These are phyloP conservation scores for Sarcophaga caerulescens DNA, from an alignment of 2,888 invertebrate genomes.

Conservation along the genomic window DNA sequence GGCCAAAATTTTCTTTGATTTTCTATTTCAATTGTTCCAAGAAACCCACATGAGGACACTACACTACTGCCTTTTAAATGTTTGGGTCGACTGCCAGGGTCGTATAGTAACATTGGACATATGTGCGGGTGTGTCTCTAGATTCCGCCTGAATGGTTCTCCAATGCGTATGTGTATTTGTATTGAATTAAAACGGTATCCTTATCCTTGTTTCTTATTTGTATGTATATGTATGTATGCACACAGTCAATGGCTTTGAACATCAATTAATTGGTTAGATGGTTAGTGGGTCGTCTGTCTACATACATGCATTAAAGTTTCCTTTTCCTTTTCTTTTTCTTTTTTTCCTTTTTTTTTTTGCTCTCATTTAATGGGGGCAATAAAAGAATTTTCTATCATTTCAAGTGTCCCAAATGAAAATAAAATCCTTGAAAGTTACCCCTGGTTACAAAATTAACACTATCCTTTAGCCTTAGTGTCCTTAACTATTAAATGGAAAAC, in stretches of 20 bases:
- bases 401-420: conserved; percentile 3
- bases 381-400: conserved; percentile 26
- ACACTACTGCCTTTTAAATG: conserved; percentile 55
- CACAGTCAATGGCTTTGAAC: conserved; percentile 52
- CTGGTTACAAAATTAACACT: background rate
- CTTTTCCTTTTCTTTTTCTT: conserved; percentile 1
- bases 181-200: conserved; percentile 48
- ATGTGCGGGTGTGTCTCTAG: conserved; percentile 70
- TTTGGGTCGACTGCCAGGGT: background rate
- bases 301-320: background rate
- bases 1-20: conserved; percentile 76
- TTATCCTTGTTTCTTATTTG: conserved; percentile 33
- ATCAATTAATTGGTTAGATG: conserved; percentile 65
- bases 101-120: conserved; percentile 19
- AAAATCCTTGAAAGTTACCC: background rate
- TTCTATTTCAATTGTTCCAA: conserved; percentile 79
- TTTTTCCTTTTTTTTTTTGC: conserved; percentile 17
- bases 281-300: background rate
- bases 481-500: background rate
- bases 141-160: conserved; percentile 42
- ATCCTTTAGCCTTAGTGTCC: background rate
- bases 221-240: background rate
- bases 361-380: conserved; percentile 45
- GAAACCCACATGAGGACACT: conserved; percentile 76
- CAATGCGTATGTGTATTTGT: conserved; percentile 13